These are phyloP conservation scores for Eledona agricola DNA, from an alignment of 2,888 invertebrate genomes.

Conservation along the genomic window DNA sequence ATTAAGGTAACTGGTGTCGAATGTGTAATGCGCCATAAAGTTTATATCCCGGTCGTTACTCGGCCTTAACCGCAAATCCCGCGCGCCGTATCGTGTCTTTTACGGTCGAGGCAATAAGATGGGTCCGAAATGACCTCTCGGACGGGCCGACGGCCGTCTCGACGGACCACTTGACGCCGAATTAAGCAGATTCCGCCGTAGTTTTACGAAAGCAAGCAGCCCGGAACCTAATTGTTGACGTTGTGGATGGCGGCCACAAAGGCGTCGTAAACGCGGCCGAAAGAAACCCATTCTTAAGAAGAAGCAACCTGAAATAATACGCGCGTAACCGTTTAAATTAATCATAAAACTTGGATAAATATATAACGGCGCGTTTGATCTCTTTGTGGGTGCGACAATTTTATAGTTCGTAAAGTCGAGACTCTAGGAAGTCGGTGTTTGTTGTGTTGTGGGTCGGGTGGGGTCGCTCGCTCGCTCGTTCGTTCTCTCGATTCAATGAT, in stretches of 20 bases:
- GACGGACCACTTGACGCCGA: slow-evolving; percentile 56
- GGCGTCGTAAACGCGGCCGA: slow-evolving; percentile 46
- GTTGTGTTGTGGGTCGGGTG: slow-evolving; percentile 38
- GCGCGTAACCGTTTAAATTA: slow-evolving; percentile 52
- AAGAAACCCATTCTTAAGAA: slow-evolving; percentile 51
- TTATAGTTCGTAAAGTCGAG: slow-evolving; percentile 50
- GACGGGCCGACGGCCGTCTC: slow-evolving; percentile 56
- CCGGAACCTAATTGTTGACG: slow-evolving; percentile 44
- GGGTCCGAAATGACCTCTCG: slow-evolving; percentile 60
- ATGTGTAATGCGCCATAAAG: slow-evolving; percentile 63
- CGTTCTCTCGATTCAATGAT: slow-evolving; percentile 51
- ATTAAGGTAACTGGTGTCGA: slow-evolving; percentile 63
- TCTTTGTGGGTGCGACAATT: slow-evolving; percentile 57
- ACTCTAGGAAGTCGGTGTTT: slow-evolving; percentile 44
- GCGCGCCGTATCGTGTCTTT: slow-evolving; percentile 58
- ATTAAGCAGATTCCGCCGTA: slow-evolving; percentile 50
- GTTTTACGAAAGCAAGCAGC: slow-evolving; percentile 43
- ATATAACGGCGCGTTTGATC: slow-evolving; percentile 58
- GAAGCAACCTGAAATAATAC: slow-evolving; percentile 59
- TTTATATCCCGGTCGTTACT: slow-evolving; percentile 61
- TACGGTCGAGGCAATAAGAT: slow-evolving; percentile 59
- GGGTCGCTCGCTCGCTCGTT: slow-evolving; percentile 35
- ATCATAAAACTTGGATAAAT: slow-evolving; percentile 59
- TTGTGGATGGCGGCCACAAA: slow-evolving; percentile 46
- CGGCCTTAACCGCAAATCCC: slow-evolving; percentile 61